phyloP scores from a whole-genome alignment of 64 coral and sea anemone species.

The Porites australiensis region DNA sequence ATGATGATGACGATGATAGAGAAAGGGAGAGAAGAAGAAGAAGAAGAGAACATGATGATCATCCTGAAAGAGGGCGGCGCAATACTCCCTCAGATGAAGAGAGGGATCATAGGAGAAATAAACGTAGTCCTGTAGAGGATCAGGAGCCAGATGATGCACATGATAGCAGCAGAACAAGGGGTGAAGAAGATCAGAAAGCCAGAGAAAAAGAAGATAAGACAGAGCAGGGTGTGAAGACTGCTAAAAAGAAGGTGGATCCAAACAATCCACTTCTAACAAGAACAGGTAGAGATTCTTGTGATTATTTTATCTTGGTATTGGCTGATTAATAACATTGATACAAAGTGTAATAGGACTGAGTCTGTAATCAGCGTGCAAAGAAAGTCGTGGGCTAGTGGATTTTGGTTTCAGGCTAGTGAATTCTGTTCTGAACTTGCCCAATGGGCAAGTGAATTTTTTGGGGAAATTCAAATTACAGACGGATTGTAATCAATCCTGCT shows the following conservation, averaged over 20 bases:
- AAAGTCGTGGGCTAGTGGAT: no score
- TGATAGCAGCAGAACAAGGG: conserved; percentile 21
- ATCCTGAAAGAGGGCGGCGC: conserved; percentile 64
- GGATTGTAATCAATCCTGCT: no score
- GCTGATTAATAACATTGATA: background rate
- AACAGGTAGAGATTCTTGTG: conserved; percentile 67
- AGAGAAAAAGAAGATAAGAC: conserved; percentile 42
- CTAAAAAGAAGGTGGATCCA: conserved; percentile 32
- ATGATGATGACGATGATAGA: conserved; percentile 33
- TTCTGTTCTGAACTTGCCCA: no score
- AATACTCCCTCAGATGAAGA: conserved; percentile 51
- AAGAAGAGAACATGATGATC: conserved; percentile 37
- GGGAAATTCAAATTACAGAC: no score
- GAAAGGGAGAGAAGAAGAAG: conserved; percentile 38
- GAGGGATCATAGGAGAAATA: conserved; percentile 19
- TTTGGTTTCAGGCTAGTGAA: no score
- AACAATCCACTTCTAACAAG: conserved; percentile 85
- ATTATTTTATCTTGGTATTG: background rate
- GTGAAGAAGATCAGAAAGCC: background rate
- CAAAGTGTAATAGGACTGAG: no score
- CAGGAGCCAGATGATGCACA: conserved; percentile 12
- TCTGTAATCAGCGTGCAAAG: no score
- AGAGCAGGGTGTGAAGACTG: background rate
- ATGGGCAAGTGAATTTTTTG: no score
- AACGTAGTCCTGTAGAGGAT: conserved; percentile 37